Conservation (phyloP, 2,888 invertebrate genomes). For the Saturnia pavonia region DNA sequence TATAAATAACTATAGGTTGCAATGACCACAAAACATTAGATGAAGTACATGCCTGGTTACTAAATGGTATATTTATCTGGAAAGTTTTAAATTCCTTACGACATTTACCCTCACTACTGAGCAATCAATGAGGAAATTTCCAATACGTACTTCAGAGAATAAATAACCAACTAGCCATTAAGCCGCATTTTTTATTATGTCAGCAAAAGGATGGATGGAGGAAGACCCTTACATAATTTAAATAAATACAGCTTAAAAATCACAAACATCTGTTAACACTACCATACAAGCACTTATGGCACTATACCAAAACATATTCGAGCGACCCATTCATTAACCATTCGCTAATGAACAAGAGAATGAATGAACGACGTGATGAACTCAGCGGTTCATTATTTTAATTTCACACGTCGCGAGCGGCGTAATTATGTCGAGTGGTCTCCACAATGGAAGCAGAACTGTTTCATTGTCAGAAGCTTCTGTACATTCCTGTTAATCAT, state of each 20-base stretch:
- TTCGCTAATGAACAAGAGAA: conserved; percentile 37
- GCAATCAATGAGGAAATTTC: no score
- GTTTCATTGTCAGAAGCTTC: not conserved
- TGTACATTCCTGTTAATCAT: not conserved
- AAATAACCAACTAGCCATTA: no score
- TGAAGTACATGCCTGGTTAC: no score
- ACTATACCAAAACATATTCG: conserved; percentile 17
- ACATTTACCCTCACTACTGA: no score
- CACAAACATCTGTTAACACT: not conserved
- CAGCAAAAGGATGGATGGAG: no score
- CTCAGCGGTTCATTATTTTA: conserved; percentile 43
- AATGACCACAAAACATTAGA: no score
- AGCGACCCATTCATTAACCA: conserved; percentile 41
- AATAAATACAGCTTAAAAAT: not conserved
- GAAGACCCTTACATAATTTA: no score
- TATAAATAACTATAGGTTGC: no score
- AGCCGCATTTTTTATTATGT: no score
- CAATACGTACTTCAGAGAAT: no score
- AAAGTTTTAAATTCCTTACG: no score
- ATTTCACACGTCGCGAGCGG: conserved; percentile 35
- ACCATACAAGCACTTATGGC: not conserved
- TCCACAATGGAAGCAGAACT: not conserved
- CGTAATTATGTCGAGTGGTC: conserved; percentile 15
- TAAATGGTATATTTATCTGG: no score
- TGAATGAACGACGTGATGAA: conserved; percentile 24